A percentile compares a stretch with the other conserved stretches of the same genome.
Conservation (phyloP, 2,888 invertebrate genomes). For the Slavum lentiscoides region DNA sequence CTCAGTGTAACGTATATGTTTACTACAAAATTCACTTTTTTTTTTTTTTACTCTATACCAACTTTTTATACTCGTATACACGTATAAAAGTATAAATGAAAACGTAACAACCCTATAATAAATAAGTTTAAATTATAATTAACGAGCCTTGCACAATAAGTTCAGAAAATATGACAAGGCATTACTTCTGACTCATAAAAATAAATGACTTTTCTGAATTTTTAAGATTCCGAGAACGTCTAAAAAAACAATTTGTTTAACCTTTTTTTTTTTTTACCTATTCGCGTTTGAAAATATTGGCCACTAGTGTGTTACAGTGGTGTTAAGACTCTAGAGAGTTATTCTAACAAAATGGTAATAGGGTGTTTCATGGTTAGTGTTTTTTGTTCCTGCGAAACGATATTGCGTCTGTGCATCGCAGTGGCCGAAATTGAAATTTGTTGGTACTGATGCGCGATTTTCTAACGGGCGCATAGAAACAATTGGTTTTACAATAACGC, state of each 20-base stretch:
- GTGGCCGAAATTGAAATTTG: neutral
- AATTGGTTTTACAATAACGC: neutral
- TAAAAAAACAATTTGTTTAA: neutral
- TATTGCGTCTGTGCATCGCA: neutral
- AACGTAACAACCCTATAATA: neutral
- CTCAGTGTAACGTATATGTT: neutral
- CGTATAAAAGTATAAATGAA: neutral
- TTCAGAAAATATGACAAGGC: conserved; percentile 16
- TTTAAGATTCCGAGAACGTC: neutral
- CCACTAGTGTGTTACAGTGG: neutral
- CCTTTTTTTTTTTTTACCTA: neutral
- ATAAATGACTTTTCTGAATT: conserved; percentile 5
- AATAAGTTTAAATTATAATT: conserved; percentile 23
- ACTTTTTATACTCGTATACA: neutral
- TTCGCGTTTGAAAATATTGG: neutral
- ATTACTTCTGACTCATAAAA: conserved; percentile 16
- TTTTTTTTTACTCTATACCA: neutral
- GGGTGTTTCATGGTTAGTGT: neutral
- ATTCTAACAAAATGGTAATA: too few species aligned
- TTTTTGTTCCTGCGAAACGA: neutral
- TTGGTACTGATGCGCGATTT: neutral
- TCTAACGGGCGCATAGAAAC: neutral
- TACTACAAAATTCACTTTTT: neutral
- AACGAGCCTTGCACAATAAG: neutral
- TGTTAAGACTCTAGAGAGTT: neutral